Base-by-base conservation (phyloP, 2,797 vertebrate species). In the Cryptoprocta ferox region DNA sequence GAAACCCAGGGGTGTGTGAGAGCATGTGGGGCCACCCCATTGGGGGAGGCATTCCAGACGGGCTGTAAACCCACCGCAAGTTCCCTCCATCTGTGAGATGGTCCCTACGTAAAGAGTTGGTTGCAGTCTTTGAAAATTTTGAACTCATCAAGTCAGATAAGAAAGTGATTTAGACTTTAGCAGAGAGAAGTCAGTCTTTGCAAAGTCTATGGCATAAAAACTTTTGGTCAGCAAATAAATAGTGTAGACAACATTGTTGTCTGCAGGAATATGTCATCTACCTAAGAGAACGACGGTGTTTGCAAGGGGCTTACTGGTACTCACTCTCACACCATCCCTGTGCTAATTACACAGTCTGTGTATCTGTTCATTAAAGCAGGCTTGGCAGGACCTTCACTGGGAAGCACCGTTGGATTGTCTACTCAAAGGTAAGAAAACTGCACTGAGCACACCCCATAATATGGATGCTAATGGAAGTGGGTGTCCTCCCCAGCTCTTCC, bases 311-410 rank as follows among this genome's bases (percentile, higher is more conserved):
- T 89, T 80, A 18, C 75, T 28, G 53, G 81, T 32, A 14, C 66
- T 76, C n/a, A 6, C 28, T 21, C 53, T 79, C 91, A 65, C 83
- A 56, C 26, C 66, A 19, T 26, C 56, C 19, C 70, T 7, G 84
- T 65, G 95, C 80, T 90, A 81, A 95, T 78, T 61, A 70, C 92
- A 95, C n/a, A 19, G 35, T 73, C 93, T 91, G 93, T 83, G 91
- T 91, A 45, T 95, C 94, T 95, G 94, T 78, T 96, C 85, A 76
- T 94, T 97, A 97, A 71, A 86, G 97, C 75, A 79, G 92, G 95
- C 86, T 92, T 95, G 96, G 96, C 95, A 94, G 96, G 96, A 95
- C 73, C 48, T 96, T 76, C 94, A 79, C 96, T 97, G 82, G 93
- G 87, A 97, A 95, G 73, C 80, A 53, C 78, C 61, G 68, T n/a